phyloP scores from a whole-genome alignment of 2,113 vertebrate genomes.

The Marcusenius ussheri region DNA sequence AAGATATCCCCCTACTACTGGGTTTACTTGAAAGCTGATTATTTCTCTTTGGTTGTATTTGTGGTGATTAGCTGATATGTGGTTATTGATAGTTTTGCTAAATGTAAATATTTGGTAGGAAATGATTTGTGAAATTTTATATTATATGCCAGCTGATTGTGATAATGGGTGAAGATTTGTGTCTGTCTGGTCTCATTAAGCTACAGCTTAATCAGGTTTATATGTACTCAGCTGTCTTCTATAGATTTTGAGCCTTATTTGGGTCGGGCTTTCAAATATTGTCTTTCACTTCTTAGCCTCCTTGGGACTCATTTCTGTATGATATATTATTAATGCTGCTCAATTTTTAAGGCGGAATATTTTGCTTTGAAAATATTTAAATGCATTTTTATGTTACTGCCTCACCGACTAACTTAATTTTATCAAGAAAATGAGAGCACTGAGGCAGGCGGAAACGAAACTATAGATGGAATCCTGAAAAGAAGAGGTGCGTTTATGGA shows the following conservation, averaged over 20 bases:
- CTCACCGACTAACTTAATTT: neutral
- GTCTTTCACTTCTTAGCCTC: neutral
- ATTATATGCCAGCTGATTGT: neutral
- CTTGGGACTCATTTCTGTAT: neutral
- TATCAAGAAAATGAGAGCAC: neutral
- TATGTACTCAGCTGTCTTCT: neutral
- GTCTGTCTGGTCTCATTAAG: neutral
- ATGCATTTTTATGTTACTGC: neutral
- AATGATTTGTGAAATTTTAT: neutral
- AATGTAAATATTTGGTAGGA: neutral
- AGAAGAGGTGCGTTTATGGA: neutral
- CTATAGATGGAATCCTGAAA: neutral
- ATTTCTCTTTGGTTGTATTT: neutral
- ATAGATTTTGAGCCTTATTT: neutral
- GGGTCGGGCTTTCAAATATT: neutral
- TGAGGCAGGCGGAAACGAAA: neutral
- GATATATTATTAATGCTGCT: neutral
- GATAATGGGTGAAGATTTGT: neutral
- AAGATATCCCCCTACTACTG: neutral
- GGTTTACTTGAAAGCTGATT: neutral
- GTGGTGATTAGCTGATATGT: neutral
- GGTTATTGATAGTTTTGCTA: neutral
- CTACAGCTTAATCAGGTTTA: neutral
- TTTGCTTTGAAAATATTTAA: neutral
- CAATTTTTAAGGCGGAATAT: neutral